Evolutionary conservation across 2,113 vertebrate species (phyloP).

Genomic region (Columba livia): DNA sequence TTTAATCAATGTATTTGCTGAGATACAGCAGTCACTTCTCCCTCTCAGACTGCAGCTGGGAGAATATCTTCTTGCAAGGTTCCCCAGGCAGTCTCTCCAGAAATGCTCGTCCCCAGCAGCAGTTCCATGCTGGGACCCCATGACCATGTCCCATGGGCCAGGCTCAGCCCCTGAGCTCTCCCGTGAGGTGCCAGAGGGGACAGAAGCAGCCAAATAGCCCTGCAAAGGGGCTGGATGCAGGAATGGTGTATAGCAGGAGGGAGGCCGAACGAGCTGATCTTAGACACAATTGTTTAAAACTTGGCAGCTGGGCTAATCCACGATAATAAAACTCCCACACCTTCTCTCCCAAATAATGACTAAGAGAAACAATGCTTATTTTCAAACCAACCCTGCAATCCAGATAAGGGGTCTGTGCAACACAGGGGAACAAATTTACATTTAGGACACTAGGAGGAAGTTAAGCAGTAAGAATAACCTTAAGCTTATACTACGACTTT

Average conservation of each 20-base stretch:
- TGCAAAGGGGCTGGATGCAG: neutral
- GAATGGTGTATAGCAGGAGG: neutral
- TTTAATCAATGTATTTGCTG: neutral
- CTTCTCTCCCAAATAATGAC: neutral
- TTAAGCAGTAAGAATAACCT: neutral
- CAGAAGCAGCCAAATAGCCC: neutral
- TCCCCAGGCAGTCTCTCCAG: neutral
- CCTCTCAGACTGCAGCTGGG: neutral
- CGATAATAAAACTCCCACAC: neutral
- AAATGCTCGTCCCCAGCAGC: neutral
- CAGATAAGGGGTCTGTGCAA: neutral
- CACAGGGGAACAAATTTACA: neutral
- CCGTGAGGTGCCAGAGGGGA: neutral
- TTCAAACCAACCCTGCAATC: neutral
- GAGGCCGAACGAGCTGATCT: neutral
- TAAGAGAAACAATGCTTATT: neutral
- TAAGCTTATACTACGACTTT: neutral
- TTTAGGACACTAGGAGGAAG: neutral
- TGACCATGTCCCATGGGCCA: neutral
- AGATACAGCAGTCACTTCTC: neutral
- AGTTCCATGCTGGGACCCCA: neutral
- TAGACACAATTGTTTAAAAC: neutral
- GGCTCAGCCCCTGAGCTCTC: neutral
- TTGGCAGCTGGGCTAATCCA: neutral
- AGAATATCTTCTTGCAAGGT: neutral